Conservation (phyloP, 2,888 invertebrate species). For the Arge pagana region DNA sequence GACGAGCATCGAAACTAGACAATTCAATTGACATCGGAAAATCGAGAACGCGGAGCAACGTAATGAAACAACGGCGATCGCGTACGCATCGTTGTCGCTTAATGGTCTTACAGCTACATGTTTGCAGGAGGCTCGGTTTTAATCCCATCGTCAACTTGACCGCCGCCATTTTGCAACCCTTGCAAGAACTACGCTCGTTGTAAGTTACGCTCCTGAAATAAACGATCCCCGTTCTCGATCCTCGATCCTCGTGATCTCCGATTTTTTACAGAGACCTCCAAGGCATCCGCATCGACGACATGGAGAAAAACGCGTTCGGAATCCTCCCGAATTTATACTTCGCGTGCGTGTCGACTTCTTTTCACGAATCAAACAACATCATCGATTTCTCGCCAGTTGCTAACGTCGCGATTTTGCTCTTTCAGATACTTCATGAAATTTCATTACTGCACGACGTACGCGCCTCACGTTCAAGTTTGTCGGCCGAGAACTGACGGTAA, state of each 20-base stretch:
- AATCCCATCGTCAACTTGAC: conserved; percentile 48
- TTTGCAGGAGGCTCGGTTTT: conserved; percentile 48
- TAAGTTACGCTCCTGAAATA: conserved; percentile 37
- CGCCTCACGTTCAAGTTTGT: conserved; percentile 64
- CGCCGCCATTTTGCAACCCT: conserved; percentile 40
- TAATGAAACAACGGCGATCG: too few relatives aligned
- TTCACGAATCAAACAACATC: background rate
- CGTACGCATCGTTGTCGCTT: too few relatives aligned
- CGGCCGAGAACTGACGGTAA: conserved; percentile 67
- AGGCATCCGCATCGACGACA: conserved; percentile 61
- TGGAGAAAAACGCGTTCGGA: conserved; percentile 61
- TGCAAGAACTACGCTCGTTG: conserved; percentile 52
- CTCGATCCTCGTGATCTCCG: background rate
- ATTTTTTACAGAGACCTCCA: conserved; percentile 59
- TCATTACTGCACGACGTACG: conserved; percentile 65
- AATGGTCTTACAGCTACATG: too few relatives aligned
- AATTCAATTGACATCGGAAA: too few relatives aligned
- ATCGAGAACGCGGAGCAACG: too few relatives aligned
- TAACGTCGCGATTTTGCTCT: too few relatives aligned
- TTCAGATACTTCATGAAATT: conserved; percentile 66
- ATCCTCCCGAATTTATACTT: conserved; percentile 60
- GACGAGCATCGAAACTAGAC: too few relatives aligned
- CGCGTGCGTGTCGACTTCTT: conserved; percentile 52
- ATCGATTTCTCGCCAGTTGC: too few relatives aligned
- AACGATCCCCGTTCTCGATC: background rate